phyloP scores from a whole-genome alignment of 2,113 vertebrate species.

The Channa maculata region DNA sequence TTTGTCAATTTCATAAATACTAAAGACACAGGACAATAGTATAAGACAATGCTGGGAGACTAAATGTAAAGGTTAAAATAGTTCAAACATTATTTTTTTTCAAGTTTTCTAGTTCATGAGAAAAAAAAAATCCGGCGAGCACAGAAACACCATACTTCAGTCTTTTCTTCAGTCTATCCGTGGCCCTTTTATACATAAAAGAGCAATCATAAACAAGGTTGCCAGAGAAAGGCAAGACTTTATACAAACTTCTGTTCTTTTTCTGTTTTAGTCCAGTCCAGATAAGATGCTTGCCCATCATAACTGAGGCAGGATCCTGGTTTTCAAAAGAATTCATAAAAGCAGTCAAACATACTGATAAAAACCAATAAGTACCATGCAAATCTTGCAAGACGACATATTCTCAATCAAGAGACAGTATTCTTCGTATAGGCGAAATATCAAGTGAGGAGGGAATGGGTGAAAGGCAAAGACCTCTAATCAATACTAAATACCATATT shows the following conservation, averaged over 20 bases:
- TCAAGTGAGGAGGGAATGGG: conserved; percentile 83
- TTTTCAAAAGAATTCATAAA: conserved; percentile 80
- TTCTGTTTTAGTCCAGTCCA: conserved; percentile 76
- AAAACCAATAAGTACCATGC: conserved; percentile 88
- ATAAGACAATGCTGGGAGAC: conserved; percentile 89
- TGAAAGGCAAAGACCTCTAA: conserved; percentile 84
- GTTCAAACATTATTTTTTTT: conserved; percentile 90
- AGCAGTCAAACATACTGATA: conserved; percentile 88
- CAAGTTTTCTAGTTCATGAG: conserved; percentile 89
- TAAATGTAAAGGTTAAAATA: conserved; percentile 91
- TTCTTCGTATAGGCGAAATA: conserved; percentile 86
- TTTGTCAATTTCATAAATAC: conserved; percentile 98
- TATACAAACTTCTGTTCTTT: conserved; percentile 56
- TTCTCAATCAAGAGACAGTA: conserved; percentile 87
- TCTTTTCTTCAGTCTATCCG: conserved; percentile 72
- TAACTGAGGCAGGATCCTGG: conserved; percentile 81
- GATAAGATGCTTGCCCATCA: conserved; percentile 70
- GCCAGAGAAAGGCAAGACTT: conserved; percentile 76
- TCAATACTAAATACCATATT: conserved; percentile 86
- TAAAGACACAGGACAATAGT: conserved; percentile 93
- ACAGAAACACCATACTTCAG: conserved; percentile 79
- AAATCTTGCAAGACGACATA: conserved; percentile 89
- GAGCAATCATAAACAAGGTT: conserved; percentile 74
- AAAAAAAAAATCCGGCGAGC: conserved; percentile 84
- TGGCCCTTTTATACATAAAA: conserved; percentile 60